Conservation (phyloP, 2,113 vertebrate species). For the Corvus hawaiiensis region DNA sequence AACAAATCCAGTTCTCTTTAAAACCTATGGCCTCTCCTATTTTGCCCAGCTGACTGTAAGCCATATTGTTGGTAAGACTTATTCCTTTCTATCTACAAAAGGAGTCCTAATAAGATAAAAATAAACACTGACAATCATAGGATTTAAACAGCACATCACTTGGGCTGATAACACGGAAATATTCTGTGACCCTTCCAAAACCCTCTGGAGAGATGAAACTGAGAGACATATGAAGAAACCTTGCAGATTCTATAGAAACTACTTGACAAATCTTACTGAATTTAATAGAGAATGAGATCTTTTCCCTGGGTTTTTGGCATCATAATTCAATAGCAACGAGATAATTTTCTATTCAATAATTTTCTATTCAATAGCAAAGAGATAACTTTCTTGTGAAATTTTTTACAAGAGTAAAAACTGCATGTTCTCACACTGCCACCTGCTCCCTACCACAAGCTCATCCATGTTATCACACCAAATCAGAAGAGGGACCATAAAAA, state of each 20-base stretch:
- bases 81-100: background rate
- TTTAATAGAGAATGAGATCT: background rate
- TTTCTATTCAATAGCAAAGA: background rate
- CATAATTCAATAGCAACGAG: background rate
- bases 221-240: background rate
- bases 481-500: constrained; percentile 2
- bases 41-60: background rate
- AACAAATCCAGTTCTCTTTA: background rate
- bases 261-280: background rate
- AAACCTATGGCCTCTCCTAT: background rate
- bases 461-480: background rate
- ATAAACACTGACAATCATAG: background rate
- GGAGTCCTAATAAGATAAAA: background rate
- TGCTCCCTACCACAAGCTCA: background rate
- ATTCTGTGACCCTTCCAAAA: background rate
- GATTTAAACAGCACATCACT: background rate
- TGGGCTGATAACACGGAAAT: background rate
- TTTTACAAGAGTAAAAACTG: background rate
- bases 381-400: background rate
- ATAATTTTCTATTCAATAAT: constrained; percentile 6
- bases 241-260: background rate
- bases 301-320: background rate
- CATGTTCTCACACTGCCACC: background rate
- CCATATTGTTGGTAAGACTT: background rate
- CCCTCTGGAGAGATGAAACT: background rate